Percentiles rank a stretch among this genome's conserved stretches.
Evolutionary conservation across 1,140 invertebrate genomes (phyloP).

Genomic region (Notospermus geniculatus): DNA sequence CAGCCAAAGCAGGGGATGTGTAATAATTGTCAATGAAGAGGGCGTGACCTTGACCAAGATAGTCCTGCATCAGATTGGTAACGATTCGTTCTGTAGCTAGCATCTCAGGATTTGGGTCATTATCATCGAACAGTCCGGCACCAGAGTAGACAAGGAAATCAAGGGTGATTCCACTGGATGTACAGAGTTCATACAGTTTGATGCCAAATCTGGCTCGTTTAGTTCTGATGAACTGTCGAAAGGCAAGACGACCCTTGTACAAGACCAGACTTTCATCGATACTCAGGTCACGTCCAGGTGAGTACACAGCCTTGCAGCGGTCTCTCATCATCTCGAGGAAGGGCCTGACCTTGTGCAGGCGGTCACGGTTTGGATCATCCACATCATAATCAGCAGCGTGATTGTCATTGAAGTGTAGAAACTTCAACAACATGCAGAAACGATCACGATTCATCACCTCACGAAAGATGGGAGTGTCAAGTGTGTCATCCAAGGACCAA

Average conservation of each 20-base stretch:
- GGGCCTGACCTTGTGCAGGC: background rate
- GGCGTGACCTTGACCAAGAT: background rate
- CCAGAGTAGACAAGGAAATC: background rate
- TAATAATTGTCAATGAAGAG: conserved; percentile 3
- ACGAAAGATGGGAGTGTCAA: background rate
- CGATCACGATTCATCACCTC: conserved; percentile 5
- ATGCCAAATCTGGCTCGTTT: conserved; percentile 4
- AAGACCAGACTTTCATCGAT: conserved; percentile 1
- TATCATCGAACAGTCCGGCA: background rate
- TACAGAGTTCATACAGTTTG: conserved; percentile 7
- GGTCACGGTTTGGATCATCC: conserved; percentile 2
- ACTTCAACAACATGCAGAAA: background rate
- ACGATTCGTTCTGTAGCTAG: conserved; percentile 2
- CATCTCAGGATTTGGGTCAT: conserved; percentile 8
- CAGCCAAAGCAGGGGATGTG: conserved; percentile 1
- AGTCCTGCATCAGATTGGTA: conserved; percentile 4
- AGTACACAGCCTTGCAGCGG: background rate
- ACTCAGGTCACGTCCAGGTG: conserved; percentile 4
- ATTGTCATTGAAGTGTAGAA: conserved; percentile 1
- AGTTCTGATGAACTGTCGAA: conserved; percentile 5
- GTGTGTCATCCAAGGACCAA: background rate
- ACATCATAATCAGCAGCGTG: background rate
- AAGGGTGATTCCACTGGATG: background rate
- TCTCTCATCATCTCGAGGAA: background rate
- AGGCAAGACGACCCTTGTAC: conserved; percentile 4